phyloP scores from a whole-genome alignment of 2,797 vertebrate genomes.

The Poliocrania exsul region DNA sequence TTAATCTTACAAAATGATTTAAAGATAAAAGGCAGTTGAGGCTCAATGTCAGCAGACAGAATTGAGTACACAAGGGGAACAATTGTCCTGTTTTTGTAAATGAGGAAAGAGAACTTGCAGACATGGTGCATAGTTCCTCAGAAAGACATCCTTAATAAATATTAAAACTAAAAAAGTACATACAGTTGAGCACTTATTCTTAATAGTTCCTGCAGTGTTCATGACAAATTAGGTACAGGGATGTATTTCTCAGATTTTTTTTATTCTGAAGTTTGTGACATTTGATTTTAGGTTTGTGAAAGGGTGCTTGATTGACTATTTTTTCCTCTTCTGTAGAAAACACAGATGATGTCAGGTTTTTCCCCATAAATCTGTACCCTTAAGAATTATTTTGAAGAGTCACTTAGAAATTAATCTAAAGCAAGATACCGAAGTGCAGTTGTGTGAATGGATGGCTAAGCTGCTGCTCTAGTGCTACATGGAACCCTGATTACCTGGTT shows the following conservation, averaged over 20 bases:
- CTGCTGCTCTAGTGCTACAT: accelerated
- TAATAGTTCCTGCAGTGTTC: neutral
- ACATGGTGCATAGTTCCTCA: neutral
- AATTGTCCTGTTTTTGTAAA: neutral
- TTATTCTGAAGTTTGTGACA: neutral
- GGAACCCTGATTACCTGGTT: neutral
- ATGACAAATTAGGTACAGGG: neutral
- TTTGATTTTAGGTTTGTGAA: neutral
- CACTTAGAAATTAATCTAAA: neutral
- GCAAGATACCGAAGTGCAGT: neutral
- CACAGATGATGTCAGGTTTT: accelerated
- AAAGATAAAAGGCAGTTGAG: neutral
- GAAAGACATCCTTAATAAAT: neutral
- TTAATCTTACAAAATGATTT: neutral
- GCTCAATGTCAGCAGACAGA: neutral
- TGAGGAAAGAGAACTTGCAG: neutral
- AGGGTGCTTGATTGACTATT: neutral
- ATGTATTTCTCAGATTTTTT: neutral
- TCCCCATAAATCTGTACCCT: neutral
- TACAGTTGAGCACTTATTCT: neutral
- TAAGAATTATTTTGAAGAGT: neutral
- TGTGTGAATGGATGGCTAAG: neutral
- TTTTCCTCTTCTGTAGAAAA: neutral
- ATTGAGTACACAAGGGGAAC: neutral
- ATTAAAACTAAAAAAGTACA: neutral